These are phyloP conservation scores for Macropis europaea DNA, from an alignment of 2,888 invertebrate genomes.

Conservation along the genomic window DNA sequence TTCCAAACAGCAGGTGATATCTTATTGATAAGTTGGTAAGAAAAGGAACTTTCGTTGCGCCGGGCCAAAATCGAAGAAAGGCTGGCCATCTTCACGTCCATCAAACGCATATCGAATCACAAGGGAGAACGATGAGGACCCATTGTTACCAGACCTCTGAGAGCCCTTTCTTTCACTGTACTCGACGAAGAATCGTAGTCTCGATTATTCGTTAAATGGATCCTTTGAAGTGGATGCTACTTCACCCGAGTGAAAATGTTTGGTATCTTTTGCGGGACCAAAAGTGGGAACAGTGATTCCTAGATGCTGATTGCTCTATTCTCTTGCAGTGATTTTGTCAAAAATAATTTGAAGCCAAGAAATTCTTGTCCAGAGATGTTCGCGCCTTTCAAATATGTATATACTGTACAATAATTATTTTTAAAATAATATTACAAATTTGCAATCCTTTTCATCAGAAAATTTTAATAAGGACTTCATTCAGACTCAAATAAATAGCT, in stretches of 20 bases:
- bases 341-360: neutral
- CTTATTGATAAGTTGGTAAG: constrained; percentile 57
- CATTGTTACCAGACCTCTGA: constrained; percentile 62
- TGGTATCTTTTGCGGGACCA: constrained; percentile 37
- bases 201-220: constrained; percentile 62
- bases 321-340: neutral
- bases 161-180: constrained; percentile 46
- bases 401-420: no score
- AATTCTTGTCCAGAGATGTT: neutral
- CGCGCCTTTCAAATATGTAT: no score
- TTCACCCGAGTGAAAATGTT: constrained; percentile 48
- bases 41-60: constrained; percentile 39
- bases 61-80: constrained; percentile 53
- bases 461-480: no score
- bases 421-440: no score
- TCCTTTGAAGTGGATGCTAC: constrained; percentile 51
- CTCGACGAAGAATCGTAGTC: constrained; percentile 50
- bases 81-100: constrained; percentile 64
- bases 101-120: constrained; percentile 67
- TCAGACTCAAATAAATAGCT: no score
- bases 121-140: constrained; percentile 64
- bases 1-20: constrained; percentile 64
- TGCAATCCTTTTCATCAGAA: no score
- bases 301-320: constrained; percentile 1
- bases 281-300: constrained; percentile 21